These are phyloP conservation scores for Muscicapa adusta DNA, from an alignment of 2,113 vertebrate species.

Conservation along the genomic window DNA sequence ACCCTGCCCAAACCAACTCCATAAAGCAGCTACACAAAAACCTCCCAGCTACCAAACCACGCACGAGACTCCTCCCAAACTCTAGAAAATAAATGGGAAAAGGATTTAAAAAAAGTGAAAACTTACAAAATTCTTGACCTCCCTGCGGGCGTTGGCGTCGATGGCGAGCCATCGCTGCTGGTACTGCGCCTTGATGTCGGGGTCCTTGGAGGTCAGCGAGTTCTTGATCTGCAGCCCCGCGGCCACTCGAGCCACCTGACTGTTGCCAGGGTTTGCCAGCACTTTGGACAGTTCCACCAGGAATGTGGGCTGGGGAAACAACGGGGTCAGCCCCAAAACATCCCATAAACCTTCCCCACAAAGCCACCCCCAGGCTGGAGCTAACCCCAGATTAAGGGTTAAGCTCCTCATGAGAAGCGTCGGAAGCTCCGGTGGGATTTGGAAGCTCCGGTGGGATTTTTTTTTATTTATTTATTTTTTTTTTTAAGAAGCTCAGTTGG, in stretches of 20 bases:
- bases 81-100: accelerated
- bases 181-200: slow-evolving; percentile 92
- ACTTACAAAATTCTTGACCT: slow-evolving; percentile 97
- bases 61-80: accelerated
- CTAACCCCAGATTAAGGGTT: background rate
- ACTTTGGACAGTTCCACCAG: slow-evolving; percentile 97
- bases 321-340: background rate
- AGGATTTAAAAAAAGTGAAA: accelerated
- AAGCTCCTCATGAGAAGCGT: background rate
- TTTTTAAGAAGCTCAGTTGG: background rate
- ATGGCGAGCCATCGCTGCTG: slow-evolving; percentile 98
- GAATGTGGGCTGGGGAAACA: slow-evolving; percentile 85
- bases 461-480: too few species aligned
- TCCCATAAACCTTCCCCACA: accelerated
- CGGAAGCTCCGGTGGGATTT: background rate
- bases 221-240: slow-evolving; percentile 98
- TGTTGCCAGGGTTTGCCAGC: slow-evolving; percentile 95
- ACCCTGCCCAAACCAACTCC: accelerated
- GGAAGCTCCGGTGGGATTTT: background rate
- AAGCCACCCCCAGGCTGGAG: too few species aligned
- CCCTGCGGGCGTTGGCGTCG: slow-evolving; percentile 87
- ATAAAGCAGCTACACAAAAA: too few species aligned
- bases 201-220: slow-evolving; percentile 96
- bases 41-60: background rate
- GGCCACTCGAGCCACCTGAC: slow-evolving; percentile 94